Evolutionary conservation across 2,113 vertebrate genomes (phyloP).

Genomic region (Tenrec ecaudatus): DNA sequence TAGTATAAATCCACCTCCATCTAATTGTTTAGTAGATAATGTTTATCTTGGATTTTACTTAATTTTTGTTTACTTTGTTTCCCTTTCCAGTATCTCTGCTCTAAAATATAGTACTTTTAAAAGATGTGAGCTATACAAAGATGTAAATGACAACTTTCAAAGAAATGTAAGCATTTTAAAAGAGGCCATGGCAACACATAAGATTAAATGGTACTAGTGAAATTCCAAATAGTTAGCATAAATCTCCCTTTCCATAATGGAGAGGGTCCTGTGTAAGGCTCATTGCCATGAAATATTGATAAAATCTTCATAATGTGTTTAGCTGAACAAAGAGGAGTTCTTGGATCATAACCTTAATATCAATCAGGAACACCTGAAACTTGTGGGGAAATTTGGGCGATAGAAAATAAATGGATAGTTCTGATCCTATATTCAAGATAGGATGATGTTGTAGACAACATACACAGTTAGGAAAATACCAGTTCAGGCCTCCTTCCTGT

Average conservation of each 20-base stretch:
- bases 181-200: conserved; percentile 1
- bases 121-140: conserved; percentile 12
- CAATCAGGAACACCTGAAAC: conserved; percentile 1
- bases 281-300: background rate
- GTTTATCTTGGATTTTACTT: conserved; percentile 23
- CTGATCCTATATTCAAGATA: background rate
- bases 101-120: conserved; percentile 39
- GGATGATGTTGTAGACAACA: too few species aligned
- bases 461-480: too few species aligned
- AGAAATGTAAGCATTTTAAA: conserved; percentile 4
- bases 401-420: background rate
- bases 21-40: background rate
- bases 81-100: conserved; percentile 11
- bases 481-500: background rate
- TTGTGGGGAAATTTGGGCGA: background rate
- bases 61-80: conserved; percentile 46
- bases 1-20: background rate
- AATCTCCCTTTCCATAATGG: background rate
- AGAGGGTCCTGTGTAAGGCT: background rate
- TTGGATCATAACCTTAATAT: background rate
- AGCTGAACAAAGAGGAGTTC: background rate
- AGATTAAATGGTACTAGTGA: background rate
- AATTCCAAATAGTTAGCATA: background rate
- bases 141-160: conserved; percentile 53
- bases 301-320: background rate